phyloP scores from a whole-genome alignment of 2,113 vertebrate species.

The Helogale parvula region DNA sequence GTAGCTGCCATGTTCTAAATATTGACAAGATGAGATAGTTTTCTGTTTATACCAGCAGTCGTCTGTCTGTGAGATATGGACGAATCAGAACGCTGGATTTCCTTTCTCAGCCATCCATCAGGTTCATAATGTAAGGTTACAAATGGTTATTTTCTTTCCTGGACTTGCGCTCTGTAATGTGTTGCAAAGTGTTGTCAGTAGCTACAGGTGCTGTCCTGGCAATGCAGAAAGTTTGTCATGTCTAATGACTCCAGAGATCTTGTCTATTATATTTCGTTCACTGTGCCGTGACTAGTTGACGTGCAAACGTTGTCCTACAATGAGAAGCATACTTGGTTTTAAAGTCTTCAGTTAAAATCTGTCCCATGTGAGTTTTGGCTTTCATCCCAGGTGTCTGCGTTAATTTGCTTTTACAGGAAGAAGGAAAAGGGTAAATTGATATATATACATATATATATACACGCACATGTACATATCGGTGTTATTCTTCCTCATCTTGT shows the following conservation, averaged over 20 bases:
- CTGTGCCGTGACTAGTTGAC: constrained; percentile 79
- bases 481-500: constrained; percentile 74
- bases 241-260: constrained; percentile 63
- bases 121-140: constrained; percentile 91
- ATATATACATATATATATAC: constrained; percentile 55
- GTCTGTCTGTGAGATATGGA: constrained; percentile 91
- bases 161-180: constrained; percentile 80
- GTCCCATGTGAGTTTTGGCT: constrained; percentile 73
- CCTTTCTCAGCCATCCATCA: constrained; percentile 90
- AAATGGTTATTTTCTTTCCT: constrained; percentile 83
- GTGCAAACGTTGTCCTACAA: constrained; percentile 68
- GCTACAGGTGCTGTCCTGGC: constrained; percentile 73
- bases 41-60: constrained; percentile 92
- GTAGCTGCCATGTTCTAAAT: constrained; percentile 82
- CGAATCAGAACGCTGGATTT: constrained; percentile 91
- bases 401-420: constrained; percentile 73
- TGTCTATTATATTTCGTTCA: constrained; percentile 76
- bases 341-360: constrained; percentile 58
- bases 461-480: constrained; percentile 60
- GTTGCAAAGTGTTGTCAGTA: constrained; percentile 82
- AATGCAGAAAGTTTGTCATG: constrained; percentile 65
- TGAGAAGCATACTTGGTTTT: constrained; percentile 53
- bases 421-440: constrained; percentile 78
- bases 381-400: constrained; percentile 72
- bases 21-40: constrained; percentile 89